Evolutionary conservation across 2,888 invertebrate genomes (phyloP).

Genomic region (Folsomia manolachei): DNA sequence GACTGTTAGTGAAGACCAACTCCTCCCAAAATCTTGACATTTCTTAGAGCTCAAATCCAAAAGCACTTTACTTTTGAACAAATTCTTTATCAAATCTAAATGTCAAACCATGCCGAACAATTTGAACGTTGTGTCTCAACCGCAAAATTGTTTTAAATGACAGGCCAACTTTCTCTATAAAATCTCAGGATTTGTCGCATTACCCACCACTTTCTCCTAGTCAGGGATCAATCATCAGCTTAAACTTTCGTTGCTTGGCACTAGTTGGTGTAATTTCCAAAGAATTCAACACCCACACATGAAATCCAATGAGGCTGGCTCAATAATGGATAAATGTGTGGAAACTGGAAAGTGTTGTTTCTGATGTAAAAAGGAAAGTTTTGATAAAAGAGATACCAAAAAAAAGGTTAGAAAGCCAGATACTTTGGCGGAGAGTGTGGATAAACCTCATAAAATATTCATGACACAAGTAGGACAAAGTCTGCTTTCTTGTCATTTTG

Average conservation of each 20-base stretch:
- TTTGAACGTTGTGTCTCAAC: neutral
- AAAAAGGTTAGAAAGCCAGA: too few relatives aligned
- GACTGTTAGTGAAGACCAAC: too few relatives aligned
- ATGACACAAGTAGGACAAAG: conserved; percentile 25
- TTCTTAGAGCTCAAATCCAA: too few relatives aligned
- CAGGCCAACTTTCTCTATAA: neutral
- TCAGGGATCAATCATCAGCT: neutral
- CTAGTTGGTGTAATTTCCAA: neutral
- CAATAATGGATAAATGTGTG: neutral
- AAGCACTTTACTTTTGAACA: too few relatives aligned
- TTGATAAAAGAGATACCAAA: too few relatives aligned
- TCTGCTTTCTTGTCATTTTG: conserved; percentile 8
- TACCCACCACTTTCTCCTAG: too few relatives aligned
- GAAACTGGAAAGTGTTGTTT: neutral
- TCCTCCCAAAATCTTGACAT: too few relatives aligned
- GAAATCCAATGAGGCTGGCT: neutral
- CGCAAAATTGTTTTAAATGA: neutral
- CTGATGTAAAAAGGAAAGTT: neutral
- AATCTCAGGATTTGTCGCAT: too few relatives aligned
- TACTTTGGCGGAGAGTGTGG: conserved; percentile 53
- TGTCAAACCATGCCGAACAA: neutral
- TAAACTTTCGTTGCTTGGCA: neutral
- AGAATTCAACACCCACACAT: neutral
- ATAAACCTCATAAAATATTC: conserved; percentile 35
- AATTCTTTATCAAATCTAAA: too few relatives aligned